Evolutionary conservation across 2,888 invertebrate species (phyloP).

Genomic region (Schrankia costaestrigalis): DNA sequence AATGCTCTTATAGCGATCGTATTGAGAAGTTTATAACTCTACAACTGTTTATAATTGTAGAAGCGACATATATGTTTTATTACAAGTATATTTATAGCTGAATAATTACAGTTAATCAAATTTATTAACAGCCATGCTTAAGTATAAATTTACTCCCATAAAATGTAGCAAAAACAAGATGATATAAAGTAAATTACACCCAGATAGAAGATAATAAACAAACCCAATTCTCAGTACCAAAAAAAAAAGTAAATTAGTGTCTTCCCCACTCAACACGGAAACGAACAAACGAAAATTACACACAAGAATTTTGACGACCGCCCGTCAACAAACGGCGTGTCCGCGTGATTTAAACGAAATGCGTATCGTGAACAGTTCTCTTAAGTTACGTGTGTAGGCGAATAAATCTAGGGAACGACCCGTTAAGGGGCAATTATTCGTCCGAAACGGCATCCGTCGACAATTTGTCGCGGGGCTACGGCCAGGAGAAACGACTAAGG

Average conservation of each 20-base stretch:
- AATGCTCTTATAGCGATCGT: no score
- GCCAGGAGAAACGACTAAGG: conserved; percentile 27
- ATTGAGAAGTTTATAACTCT: no score
- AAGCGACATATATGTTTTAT: no score
- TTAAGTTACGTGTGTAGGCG: conserved; percentile 35
- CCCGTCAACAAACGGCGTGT: conserved; percentile 26
- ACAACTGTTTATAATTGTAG: no score
- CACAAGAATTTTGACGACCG: conserved; percentile 29
- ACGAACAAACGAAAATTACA: conserved; percentile 20
- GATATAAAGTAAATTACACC: not conserved
- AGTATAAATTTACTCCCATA: no score
- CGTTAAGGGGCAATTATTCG: conserved; percentile 45
- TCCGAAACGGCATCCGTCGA: conserved; percentile 38
- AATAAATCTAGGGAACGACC: conserved; percentile 44
- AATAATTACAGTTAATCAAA: no score
- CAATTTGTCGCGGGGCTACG: conserved; percentile 37
- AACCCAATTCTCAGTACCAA: conserved; percentile 1
- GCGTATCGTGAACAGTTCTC: conserved; percentile 31
- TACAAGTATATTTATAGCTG: no score
- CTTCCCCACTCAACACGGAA: conserved; percentile 24
- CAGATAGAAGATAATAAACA: not conserved
- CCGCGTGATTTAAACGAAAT: conserved; percentile 31
- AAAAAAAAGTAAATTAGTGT: conserved; percentile 2
- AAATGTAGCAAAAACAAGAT: no score
- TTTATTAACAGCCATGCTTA: no score